A percentile compares a stretch with the other conserved stretches of the same genome.
These are phyloP conservation scores for Andrena bicolor DNA, from an alignment of 2,888 invertebrate genomes.

Conservation along the genomic window DNA sequence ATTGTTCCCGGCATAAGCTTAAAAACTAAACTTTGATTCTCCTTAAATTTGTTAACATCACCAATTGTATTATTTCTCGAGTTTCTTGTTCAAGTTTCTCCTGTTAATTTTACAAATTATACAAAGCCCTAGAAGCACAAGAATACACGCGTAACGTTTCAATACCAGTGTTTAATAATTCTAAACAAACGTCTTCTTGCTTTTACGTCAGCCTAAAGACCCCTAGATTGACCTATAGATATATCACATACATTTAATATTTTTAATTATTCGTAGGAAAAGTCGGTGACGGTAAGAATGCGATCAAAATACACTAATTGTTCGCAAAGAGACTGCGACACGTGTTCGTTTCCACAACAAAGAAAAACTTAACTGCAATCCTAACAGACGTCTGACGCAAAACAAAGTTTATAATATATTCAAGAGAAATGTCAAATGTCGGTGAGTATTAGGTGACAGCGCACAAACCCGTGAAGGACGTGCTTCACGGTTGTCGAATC, in stretches of 20 bases:
- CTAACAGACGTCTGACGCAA: background rate
- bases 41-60: too few species aligned
- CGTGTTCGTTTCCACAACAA: background rate
- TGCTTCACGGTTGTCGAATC: background rate
- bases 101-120: too few species aligned
- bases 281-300: background rate
- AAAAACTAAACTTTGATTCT: too few species aligned
- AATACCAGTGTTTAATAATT: background rate
- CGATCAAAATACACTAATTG: background rate
- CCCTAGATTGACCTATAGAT: too few species aligned
- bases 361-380: background rate
- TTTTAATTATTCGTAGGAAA: background rate
- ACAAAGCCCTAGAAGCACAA: too few species aligned
- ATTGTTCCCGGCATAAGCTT: too few species aligned
- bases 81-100: too few species aligned
- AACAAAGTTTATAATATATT: background rate
- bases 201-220: background rate
- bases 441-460: background rate
- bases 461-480: background rate
- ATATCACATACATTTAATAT: background rate
- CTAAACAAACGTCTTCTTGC: background rate
- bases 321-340: background rate
- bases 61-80: too few species aligned
- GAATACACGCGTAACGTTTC: too few species aligned
- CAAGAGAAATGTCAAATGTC: constrained; percentile 6